Percentiles rank a stretch among this genome's conserved stretches.
phyloP scores from a whole-genome alignment of 2,797 vertebrate species.

The Rousettus madagascariensis region DNA sequence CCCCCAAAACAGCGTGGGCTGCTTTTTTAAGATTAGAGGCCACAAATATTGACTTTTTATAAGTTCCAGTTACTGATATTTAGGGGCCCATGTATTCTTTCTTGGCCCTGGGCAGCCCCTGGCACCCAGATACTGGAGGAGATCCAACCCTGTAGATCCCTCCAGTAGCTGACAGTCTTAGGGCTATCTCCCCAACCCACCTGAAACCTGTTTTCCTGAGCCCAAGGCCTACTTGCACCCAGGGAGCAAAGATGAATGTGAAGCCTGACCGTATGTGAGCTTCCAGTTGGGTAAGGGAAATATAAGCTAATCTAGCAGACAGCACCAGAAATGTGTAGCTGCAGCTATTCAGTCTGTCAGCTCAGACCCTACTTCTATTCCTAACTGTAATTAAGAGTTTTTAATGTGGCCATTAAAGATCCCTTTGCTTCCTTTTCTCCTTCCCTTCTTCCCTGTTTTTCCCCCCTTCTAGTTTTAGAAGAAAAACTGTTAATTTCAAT shows the following conservation, averaged over 20 bases:
- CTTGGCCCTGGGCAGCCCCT: background rate
- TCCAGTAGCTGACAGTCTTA: background rate
- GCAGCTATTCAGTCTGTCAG: conserved; percentile 47
- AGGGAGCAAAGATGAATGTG: background rate
- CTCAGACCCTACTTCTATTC: conserved; percentile 67
- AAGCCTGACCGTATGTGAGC: conserved; percentile 41
- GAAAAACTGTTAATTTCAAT: no score
- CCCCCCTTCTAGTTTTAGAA: background rate
- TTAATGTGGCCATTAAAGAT: conserved; percentile 43
- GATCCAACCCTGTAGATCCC: background rate
- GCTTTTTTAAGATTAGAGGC: background rate
- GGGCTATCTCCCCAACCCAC: background rate
- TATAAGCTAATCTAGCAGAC: conserved; percentile 60
- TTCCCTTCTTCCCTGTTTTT: background rate
- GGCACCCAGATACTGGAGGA: background rate
- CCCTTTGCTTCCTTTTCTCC: background rate
- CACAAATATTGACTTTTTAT: background rate
- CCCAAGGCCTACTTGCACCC: background rate
- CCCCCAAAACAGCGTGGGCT: background rate
- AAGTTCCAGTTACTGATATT: background rate
- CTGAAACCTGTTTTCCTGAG: background rate
- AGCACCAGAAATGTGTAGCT: conserved; percentile 69
- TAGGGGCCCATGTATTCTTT: background rate
- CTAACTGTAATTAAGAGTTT: conserved; percentile 54
- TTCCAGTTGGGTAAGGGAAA: conserved; percentile 71